These are phyloP conservation scores for Crax fasciolata DNA, from an alignment of 2,797 vertebrate genomes.

Conservation along the genomic window DNA sequence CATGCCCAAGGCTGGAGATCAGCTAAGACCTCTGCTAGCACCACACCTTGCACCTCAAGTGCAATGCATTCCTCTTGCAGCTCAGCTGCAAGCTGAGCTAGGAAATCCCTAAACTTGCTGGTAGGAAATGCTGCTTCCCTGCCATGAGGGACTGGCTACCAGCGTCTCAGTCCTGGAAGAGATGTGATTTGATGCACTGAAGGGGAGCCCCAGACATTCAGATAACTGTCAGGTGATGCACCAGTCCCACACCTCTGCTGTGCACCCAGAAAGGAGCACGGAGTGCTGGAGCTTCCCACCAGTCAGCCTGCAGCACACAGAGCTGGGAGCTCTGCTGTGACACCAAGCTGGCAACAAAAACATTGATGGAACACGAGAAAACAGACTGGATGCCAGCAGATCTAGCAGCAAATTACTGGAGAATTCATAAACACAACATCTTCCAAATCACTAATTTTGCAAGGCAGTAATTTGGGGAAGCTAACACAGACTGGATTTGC, in stretches of 20 bases:
- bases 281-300: not conserved
- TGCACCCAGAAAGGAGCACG: not conserved
- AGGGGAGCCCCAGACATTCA: not conserved
- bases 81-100: rapidly evolving
- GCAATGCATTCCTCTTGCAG: rapidly evolving
- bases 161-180: not conserved
- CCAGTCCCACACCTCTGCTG: not conserved
- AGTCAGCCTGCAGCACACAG: not conserved
- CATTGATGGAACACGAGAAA: slow-evolving; percentile 13
- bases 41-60: not conserved
- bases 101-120: not conserved
- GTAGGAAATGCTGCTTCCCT: not conserved
- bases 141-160: not conserved
- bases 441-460: not conserved
- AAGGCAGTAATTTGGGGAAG: not conserved
- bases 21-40: not conserved
- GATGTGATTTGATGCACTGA: not conserved
- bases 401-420: not conserved
- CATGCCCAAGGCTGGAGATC: not conserved
- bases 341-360: not conserved
- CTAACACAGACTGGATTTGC: not conserved
- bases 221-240: not conserved
- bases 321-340: not conserved
- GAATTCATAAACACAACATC: not conserved
- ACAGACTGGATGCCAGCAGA: not conserved